These are phyloP conservation scores for Cheirogaleus medius DNA, from an alignment of 2,113 vertebrate genomes.

Conservation along the genomic window DNA sequence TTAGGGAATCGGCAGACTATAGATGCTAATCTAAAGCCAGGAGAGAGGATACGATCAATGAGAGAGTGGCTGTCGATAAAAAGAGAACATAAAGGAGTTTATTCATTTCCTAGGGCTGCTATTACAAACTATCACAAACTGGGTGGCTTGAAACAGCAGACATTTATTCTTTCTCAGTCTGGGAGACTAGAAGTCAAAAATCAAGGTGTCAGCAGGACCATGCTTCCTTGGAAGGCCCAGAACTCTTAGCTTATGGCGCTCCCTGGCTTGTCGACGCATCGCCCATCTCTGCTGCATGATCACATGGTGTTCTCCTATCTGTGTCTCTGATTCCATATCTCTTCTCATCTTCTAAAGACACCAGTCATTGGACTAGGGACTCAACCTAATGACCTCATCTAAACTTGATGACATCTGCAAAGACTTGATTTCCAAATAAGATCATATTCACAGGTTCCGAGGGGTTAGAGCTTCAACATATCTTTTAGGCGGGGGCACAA, in stretches of 20 bases:
- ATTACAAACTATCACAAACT: background rate
- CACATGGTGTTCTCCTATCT: background rate
- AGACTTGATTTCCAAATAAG: background rate
- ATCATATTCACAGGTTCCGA: background rate
- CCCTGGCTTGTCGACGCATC: background rate
- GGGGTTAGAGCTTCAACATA: background rate
- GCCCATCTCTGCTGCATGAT: background rate
- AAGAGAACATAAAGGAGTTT: background rate
- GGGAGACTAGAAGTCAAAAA: background rate
- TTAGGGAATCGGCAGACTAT: background rate
- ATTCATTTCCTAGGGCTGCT: background rate
- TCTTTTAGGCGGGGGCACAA: background rate
- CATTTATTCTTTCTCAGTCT: background rate
- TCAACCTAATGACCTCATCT: background rate
- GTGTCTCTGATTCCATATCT: background rate
- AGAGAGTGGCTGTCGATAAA: accelerated
- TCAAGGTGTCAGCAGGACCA: background rate
- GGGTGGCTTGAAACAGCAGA: background rate
- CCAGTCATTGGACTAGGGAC: background rate
- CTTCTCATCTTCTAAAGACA: background rate
- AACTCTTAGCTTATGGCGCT: background rate
- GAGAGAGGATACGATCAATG: too few relatives aligned
- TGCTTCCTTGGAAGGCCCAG: background rate
- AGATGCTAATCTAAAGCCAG: accelerated
- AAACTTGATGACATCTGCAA: background rate